Base-by-base conservation (phyloP, 2,888 invertebrate genomes). In the Azorinus chamasolen region DNA sequence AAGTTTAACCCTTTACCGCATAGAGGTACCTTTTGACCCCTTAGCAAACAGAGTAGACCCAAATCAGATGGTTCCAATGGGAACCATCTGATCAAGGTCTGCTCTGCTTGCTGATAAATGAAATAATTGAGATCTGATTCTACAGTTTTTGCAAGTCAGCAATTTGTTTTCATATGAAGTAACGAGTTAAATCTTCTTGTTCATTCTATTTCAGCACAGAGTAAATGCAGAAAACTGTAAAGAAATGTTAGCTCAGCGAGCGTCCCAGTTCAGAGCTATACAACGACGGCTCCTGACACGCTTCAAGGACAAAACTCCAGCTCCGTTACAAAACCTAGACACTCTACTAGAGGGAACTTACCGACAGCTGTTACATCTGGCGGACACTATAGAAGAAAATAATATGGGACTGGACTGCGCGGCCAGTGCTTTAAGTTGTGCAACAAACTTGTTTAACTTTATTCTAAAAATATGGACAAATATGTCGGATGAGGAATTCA, bases 261-360 rank as follows among this genome's bases (percentile, higher is more conserved):
- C 96, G 81, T 94, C 95, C 37, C 97, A 97, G 92, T 96, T 96
- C 91, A 95, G 96, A 53, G 94, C 96, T 68, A 95, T 97, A 41
- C 96, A 97, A 93, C 95, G 96, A 90, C 94, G 95, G 77, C 93
- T 97, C 43, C 94, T 97, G 75, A 95, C 96, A 1, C 95, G 96
- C 89, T 96, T 96, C 89, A 96, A 96, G 83, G 96, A 97, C 70
- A 95, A 96, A 89, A 97, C 96, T 61, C 96, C 96, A 0, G 95
- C 95, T 1, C 95, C 96, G 48, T 94, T 97, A 74, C 95, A 95
- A 51, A 95, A 95, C 68, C 93, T 97, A 58, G 96, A 96, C 91
- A 95, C 95, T 55, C 93, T 97, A 6, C 94, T 96, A 88, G 95
- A 95, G 72, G 96, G 96, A 75, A 96, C 96, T 0, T 95, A 96